phyloP scores from a whole-genome alignment of 2,113 vertebrate genomes.

The Oncorhynchus clarkii region DNA sequence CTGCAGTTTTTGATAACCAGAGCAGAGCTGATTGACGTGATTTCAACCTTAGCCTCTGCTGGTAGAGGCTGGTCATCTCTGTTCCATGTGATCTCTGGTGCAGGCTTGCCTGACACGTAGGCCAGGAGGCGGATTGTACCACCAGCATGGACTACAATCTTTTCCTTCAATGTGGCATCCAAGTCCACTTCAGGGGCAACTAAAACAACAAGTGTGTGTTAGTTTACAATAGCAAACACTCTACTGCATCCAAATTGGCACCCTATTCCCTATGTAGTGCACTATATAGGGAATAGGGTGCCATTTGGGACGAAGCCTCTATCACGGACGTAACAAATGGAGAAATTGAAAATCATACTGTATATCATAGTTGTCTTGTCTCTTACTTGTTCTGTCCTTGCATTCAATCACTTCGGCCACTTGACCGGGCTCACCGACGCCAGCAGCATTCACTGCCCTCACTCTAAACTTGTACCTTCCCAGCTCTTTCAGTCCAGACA shows the following conservation, averaged over 20 bases:
- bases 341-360: conserved; percentile 2
- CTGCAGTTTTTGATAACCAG: conserved; percentile 94
- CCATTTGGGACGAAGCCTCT: not conserved
- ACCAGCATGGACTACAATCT: conserved; percentile 95
- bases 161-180: conserved; percentile 92
- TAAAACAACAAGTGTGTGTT: conserved; percentile 47
- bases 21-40: conserved; percentile 92
- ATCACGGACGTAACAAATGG: not conserved
- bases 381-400: conserved; percentile 94
- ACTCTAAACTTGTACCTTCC: conserved; percentile 94
- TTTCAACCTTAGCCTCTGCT: conserved; percentile 88
- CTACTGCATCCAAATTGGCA: too few relatives aligned
- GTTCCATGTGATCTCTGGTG: conserved; percentile 87
- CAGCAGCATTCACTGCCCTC: conserved; percentile 89
- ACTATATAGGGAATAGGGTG: not conserved
- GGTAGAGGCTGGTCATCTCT: conserved; percentile 86
- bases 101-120: conserved; percentile 94
- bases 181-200: conserved; percentile 92
- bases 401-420: conserved; percentile 89
- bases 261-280: too few relatives aligned
- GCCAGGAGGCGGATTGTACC: conserved; percentile 95
- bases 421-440: conserved; percentile 89
- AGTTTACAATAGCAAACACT: not conserved
- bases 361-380: conserved; percentile 22
- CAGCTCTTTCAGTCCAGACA: conserved; percentile 89